phyloP scores from a whole-genome alignment of 2,888 invertebrate genomes.

The Amphimallon solstitiale region DNA sequence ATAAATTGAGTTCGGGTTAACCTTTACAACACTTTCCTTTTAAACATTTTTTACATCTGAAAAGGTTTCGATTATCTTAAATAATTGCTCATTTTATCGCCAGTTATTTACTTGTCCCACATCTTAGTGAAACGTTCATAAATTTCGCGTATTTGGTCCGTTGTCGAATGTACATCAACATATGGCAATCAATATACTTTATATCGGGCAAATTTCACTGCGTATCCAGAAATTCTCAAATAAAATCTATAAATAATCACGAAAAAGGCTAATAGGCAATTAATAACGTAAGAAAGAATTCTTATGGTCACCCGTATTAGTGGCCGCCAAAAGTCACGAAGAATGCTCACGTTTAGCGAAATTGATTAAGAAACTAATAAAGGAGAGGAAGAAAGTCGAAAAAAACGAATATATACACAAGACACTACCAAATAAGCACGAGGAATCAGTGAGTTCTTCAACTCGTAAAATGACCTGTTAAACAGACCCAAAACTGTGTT shows the following conservation, averaged over 20 bases:
- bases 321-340: constrained; percentile 8
- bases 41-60: too few species aligned
- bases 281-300: constrained; percentile 2
- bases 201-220: constrained; percentile 6
- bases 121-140: too few species aligned
- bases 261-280: constrained; percentile 7
- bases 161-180: too few species aligned
- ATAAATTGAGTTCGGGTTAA: too few species aligned
- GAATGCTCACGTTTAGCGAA: constrained; percentile 26
- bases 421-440: constrained; percentile 9
- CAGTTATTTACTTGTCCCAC: too few species aligned
- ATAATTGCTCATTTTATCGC: too few species aligned
- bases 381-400: neutral
- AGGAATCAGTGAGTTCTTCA: neutral
- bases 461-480: constrained; percentile 21
- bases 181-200: neutral
- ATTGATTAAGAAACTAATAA: constrained; percentile 31
- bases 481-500: constrained; percentile 30
- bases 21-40: too few species aligned
- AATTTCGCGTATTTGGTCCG: too few species aligned
- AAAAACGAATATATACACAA: too few species aligned
- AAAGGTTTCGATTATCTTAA: too few species aligned
- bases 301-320: constrained; percentile 6
- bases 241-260: neutral
- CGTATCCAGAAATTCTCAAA: neutral